Conservation (phyloP, 2,113 vertebrate genomes). For the Ameiurus melas region DNA sequence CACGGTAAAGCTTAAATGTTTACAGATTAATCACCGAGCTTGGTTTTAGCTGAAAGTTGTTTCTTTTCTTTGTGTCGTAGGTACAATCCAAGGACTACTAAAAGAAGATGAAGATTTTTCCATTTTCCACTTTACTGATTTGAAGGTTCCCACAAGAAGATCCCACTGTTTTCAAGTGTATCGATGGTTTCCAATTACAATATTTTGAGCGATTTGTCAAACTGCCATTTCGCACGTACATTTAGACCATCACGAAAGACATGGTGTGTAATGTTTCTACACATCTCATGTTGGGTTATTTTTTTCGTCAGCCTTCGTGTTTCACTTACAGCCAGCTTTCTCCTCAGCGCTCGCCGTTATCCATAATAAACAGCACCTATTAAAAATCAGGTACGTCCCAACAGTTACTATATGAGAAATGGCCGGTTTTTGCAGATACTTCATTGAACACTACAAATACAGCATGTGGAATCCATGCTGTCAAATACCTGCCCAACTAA, state of each 20-base stretch:
- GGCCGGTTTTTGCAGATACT: neutral
- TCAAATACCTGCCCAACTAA: neutral
- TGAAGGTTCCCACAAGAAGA: neutral
- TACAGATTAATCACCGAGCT: constrained; percentile 53
- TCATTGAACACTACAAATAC: neutral
- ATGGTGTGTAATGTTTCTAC: neutral
- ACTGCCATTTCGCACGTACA: neutral
- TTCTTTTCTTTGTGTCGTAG: constrained; percentile 56
- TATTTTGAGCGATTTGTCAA: neutral
- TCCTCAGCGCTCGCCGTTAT: neutral
- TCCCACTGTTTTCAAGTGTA: neutral
- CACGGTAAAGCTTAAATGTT: constrained; percentile 59
- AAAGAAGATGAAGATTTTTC: constrained; percentile 62
- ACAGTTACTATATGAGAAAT: neutral
- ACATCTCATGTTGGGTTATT: neutral
- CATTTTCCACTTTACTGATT: neutral
- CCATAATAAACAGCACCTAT: neutral
- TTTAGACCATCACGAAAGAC: neutral
- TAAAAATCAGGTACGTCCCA: neutral
- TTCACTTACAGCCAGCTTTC: neutral
- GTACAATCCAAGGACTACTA: constrained; percentile 76
- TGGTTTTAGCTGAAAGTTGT: neutral
- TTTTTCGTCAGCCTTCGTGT: neutral
- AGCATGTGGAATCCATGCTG: neutral
- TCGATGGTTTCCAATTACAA: neutral